Conservation (phyloP, 2,888 invertebrate species). For the Antheraea assamensis region DNA sequence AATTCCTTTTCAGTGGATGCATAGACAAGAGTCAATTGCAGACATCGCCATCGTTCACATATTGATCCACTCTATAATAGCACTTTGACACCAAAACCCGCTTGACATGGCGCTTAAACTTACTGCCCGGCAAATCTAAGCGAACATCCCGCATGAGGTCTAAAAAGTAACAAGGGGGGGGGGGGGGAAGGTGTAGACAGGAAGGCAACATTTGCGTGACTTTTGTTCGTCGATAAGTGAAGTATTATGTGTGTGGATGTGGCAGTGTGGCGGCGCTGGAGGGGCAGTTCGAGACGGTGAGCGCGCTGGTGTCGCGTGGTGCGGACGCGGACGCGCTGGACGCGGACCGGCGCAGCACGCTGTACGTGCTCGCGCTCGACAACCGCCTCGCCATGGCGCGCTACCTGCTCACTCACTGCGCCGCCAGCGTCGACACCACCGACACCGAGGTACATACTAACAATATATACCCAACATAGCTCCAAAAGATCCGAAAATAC, state of each 20-base stretch:
- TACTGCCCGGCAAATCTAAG: too few species aligned
- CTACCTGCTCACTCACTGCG: conserved; percentile 88
- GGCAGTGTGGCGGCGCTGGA: conserved; percentile 89
- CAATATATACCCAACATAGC: too few species aligned
- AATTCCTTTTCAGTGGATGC: too few species aligned
- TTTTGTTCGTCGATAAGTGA: not conserved
- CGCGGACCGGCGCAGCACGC: conserved; percentile 94
- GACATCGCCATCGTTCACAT: too few species aligned
- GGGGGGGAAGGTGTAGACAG: too few species aligned
- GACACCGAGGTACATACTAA: conserved; percentile 90
- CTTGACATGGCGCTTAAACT: too few species aligned
- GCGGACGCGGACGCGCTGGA: conserved; percentile 95
- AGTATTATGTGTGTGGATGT: not conserved
- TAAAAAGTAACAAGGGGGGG: too few species aligned
- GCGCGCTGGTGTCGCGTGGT: conserved; percentile 86
- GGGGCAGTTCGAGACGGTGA: conserved; percentile 91
- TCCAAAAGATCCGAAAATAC: too few species aligned
- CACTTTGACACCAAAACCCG: too few species aligned
- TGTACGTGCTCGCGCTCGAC: conserved; percentile 95
- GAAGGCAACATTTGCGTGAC: not conserved
- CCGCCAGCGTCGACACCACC: conserved; percentile 91
- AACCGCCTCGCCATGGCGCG: conserved; percentile 92
- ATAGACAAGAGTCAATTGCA: too few species aligned
- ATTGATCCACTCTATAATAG: too few species aligned
- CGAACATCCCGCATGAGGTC: too few species aligned